phyloP scores from a whole-genome alignment of 1,140 invertebrate species.

The Drosophila micromelanica region DNA sequence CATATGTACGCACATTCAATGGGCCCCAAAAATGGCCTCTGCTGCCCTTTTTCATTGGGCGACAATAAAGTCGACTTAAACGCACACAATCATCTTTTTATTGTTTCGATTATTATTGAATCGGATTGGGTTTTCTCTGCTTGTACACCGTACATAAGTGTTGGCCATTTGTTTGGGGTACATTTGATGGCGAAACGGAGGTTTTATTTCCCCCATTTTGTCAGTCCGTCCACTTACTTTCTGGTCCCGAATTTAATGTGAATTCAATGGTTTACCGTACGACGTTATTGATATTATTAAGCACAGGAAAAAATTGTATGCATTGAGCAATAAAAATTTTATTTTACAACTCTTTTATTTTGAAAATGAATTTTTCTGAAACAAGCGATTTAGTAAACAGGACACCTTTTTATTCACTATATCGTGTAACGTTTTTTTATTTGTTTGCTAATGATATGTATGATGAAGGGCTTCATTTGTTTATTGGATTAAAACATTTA shows the following conservation, averaged over 20 bases:
- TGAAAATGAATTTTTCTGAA: constrained; percentile 51
- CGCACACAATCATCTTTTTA: constrained; percentile 72
- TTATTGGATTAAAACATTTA: constrained; percentile 73
- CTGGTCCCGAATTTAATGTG: constrained; percentile 53
- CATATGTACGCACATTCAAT: constrained; percentile 1
- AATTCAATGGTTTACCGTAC: constrained; percentile 43
- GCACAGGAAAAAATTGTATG: constrained; percentile 31
- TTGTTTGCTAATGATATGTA: neutral
- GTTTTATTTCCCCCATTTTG: constrained; percentile 55
- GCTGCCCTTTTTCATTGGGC: neutral
- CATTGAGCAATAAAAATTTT: constrained; percentile 62
- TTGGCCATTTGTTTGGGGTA: constrained; percentile 13
- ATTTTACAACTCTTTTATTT: constrained; percentile 72
- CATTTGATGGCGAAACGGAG: constrained; percentile 34
- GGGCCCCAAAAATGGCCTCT: neutral
- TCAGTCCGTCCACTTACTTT: constrained; percentile 12
- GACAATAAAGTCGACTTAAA: constrained; percentile 48
- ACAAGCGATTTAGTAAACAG: constrained; percentile 31
- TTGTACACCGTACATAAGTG: too few species aligned
- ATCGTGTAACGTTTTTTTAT: constrained; percentile 13
- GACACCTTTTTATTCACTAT: constrained; percentile 25
- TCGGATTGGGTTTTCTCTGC: constrained; percentile 32
- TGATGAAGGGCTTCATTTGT: constrained; percentile 67
- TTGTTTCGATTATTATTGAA: constrained; percentile 78
- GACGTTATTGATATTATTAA: constrained; percentile 66